phyloP scores from a whole-genome alignment of 2,888 invertebrate species.

The Pristionchus arcanus region DNA sequence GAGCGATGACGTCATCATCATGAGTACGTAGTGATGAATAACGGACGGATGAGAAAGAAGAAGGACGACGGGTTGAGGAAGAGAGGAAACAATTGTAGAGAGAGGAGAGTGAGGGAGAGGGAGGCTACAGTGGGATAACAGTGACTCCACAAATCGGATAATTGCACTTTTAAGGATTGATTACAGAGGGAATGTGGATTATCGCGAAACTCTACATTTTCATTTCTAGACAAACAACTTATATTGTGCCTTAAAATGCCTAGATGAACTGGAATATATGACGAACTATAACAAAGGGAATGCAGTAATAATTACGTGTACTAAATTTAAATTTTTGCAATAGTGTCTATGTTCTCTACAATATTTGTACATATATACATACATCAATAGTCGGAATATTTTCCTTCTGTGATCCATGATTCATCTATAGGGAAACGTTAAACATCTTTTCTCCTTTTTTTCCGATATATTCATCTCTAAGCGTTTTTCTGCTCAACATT shows the following conservation, averaged over 20 bases:
- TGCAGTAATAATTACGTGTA: not conserved
- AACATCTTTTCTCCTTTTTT: not conserved
- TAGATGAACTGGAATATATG: not conserved
- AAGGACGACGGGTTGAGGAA: constrained; percentile 48
- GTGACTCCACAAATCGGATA: not conserved
- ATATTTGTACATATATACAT: not conserved
- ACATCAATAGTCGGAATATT: constrained; percentile 18
- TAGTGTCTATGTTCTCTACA: not conserved
- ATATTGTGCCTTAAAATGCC: not conserved
- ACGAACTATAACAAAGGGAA: not conserved
- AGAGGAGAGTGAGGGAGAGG: constrained; percentile 27
- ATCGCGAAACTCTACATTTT: not conserved
- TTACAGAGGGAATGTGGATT: not conserved
- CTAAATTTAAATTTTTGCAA: not conserved
- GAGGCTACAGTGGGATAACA: constrained; percentile 17
- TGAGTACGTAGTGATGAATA: constrained; percentile 49
- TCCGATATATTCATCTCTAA: not conserved
- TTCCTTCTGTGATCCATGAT: not conserved
- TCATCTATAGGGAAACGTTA: not conserved
- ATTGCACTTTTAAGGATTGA: not conserved
- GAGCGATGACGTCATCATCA: constrained; percentile 26
- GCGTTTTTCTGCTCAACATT: not conserved
- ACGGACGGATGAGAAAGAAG: constrained; percentile 53
- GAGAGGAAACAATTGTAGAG: constrained; percentile 40
- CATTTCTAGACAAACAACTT: not conserved